Evolutionary conservation across 2,888 invertebrate genomes (phyloP).

Genomic region (Mayetiola destructor): DNA sequence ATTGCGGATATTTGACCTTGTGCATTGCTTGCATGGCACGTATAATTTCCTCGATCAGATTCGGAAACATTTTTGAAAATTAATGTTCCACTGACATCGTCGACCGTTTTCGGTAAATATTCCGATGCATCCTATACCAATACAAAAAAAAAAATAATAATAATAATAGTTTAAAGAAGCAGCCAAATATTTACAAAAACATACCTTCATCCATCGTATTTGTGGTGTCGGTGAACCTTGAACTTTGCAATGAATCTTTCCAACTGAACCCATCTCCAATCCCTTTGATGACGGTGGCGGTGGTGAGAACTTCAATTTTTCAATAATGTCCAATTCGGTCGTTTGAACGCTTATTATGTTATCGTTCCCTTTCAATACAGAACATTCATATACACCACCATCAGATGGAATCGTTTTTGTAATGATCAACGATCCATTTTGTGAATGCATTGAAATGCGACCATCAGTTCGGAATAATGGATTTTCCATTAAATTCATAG

Average conservation of each 20-base stretch:
- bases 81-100: slow-evolving; percentile 73
- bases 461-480: slow-evolving; percentile 29
- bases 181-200: slow-evolving; percentile 20
- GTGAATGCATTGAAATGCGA: slow-evolving; percentile 27
- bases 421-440: slow-evolving; percentile 33
- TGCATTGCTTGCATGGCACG: slow-evolving; percentile 64
- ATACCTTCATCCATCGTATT: slow-evolving; percentile 37
- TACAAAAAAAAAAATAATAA: slow-evolving; percentile 18
- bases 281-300: slow-evolving; percentile 61
- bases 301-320: slow-evolving; percentile 74
- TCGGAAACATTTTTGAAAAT: slow-evolving; percentile 62
- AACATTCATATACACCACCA: slow-evolving; percentile 31
- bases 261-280: slow-evolving; percentile 62
- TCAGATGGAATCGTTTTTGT: slow-evolving; percentile 30
- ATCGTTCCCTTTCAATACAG: not conserved
- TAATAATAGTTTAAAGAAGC: not conserved
- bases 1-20: slow-evolving; percentile 71
- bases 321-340: slow-evolving; percentile 36
- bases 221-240: slow-evolving; percentile 48
- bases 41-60: slow-evolving; percentile 71
- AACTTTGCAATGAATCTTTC: slow-evolving; percentile 80
- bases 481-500: slow-evolving; percentile 25
- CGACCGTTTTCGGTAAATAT: slow-evolving; percentile 57
- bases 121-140: slow-evolving; percentile 46
- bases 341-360: slow-evolving; percentile 17